Evolutionary conservation across 1,140 invertebrate species (phyloP), one percentile per base, ranked within the genome.

Genomic region (Temnothorax curvispinosus): DNA sequence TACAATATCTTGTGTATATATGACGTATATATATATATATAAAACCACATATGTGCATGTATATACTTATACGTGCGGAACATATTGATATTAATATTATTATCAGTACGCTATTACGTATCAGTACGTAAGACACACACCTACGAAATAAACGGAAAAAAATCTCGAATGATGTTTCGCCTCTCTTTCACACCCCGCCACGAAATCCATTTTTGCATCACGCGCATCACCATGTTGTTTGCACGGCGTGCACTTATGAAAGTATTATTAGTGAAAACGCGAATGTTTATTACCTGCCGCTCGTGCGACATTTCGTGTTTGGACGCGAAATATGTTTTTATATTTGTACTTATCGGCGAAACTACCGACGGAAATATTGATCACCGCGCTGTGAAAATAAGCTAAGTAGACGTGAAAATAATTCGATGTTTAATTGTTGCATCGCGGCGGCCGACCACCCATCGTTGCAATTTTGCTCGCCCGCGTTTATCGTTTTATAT

Each of bases 121-220:
- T 47, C 47, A 56, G 3, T 71, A 87, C 86, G 76, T 90, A 88
- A 87, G 86, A 80, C n/a, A 91, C 86, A 67, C 86, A 67, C 85
- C 92, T 93, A 91, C 91, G 89, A 87, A 94, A 93, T 94, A 94
- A 94, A 94, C 81, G 71, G 72, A 90, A 67, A 87, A 87, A 86
- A 90, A 88, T 76, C 88, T 78, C 67, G 65, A 87, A 87, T 62
- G 44, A 84, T 84, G 80, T 84, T 84, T 84, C 58, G 54, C 54
- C 54, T 84, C 41, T 84, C 54, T 71, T 41, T 41, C 27, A 65
- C 13, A 81, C 21, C 80, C 69, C 41, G 41, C n/a, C 54, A 74
- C 67, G 27, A 84, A 75, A 50, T 58, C 32, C 54, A 60, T 13
- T 15, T 54, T 60, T 18, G 64, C 77, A 44, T 27, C 67, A 71